Percentiles rank a stretch among this genome's conserved stretches.
These are phyloP conservation scores for Leptodactylus fallax DNA, from an alignment of 2,797 vertebrate genomes.

Conservation along the genomic window DNA sequence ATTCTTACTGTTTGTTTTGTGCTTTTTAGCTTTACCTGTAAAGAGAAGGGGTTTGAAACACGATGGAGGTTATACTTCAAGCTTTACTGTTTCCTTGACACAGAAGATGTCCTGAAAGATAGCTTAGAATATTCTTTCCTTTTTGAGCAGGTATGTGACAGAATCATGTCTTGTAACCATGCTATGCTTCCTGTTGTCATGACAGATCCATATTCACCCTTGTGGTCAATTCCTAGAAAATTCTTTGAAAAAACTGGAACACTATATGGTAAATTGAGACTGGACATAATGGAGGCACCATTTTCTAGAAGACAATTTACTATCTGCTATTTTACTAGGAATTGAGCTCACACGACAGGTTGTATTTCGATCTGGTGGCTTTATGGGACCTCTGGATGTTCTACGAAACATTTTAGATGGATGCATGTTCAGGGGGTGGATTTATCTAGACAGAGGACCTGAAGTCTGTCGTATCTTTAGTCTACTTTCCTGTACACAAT, in stretches of 20 bases:
- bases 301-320: neutral
- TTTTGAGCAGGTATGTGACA: constrained; percentile 87
- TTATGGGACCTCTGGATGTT: neutral
- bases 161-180: neutral
- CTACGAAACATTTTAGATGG: neutral
- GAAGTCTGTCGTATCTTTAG: no score
- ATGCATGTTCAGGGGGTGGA: neutral
- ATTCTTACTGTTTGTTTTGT: neutral
- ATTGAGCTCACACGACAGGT: neutral
- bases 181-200: neutral
- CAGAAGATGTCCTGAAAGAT: constrained; percentile 85
- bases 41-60: constrained; percentile 79
- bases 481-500: no score
- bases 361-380: neutral
- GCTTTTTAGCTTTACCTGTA: constrained; percentile 78
- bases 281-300: neutral
- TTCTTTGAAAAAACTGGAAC: neutral
- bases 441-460: neutral
- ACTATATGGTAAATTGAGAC: neutral
- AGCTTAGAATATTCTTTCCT: constrained; percentile 90
- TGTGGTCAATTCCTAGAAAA: no score
- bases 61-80: constrained; percentile 90
- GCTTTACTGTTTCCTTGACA: constrained; percentile 89
- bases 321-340: neutral
- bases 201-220: neutral